These are phyloP conservation scores for Ceyx melanurus DNA, from an alignment of 2,113 vertebrate genomes.

Conservation along the genomic window DNA sequence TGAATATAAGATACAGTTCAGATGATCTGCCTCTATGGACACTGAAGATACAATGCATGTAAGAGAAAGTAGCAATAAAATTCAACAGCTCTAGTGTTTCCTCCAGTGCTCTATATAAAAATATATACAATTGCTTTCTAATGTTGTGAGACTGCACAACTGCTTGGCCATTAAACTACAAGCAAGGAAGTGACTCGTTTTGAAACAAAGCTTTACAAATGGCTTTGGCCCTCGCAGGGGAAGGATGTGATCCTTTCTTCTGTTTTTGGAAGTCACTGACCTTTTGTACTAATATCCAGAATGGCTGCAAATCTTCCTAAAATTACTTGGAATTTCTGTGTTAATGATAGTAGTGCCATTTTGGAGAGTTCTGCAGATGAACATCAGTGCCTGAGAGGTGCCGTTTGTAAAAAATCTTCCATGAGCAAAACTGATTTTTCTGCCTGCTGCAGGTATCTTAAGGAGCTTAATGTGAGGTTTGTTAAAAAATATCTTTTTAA, in stretches of 20 bases:
- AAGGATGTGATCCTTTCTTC: slow-evolving; percentile 21
- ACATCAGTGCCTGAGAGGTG: neutral
- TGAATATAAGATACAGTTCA: neutral
- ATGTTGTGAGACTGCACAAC: neutral
- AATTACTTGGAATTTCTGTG: neutral
- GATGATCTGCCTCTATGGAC: neutral
- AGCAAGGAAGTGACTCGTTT: neutral
- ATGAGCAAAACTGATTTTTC: neutral
- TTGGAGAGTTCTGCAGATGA: neutral
- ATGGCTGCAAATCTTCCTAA: slow-evolving; percentile 14
- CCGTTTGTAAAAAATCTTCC: neutral
- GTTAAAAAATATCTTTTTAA: neutral
- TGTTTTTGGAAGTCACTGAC: neutral
- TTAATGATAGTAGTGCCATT: neutral
- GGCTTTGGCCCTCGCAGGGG: neutral
- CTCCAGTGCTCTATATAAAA: neutral
- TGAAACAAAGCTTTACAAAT: neutral
- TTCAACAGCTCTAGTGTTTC: neutral
- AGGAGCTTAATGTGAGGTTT: neutral
- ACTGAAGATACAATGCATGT: neutral
- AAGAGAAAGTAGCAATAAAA: neutral
- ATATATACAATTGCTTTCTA: neutral
- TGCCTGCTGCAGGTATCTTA: neutral
- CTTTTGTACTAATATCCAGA: slow-evolving; percentile 7
- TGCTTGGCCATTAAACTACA: neutral